Conservation (phyloP, 2,113 vertebrate species). For the Stegostoma tigrinum region DNA sequence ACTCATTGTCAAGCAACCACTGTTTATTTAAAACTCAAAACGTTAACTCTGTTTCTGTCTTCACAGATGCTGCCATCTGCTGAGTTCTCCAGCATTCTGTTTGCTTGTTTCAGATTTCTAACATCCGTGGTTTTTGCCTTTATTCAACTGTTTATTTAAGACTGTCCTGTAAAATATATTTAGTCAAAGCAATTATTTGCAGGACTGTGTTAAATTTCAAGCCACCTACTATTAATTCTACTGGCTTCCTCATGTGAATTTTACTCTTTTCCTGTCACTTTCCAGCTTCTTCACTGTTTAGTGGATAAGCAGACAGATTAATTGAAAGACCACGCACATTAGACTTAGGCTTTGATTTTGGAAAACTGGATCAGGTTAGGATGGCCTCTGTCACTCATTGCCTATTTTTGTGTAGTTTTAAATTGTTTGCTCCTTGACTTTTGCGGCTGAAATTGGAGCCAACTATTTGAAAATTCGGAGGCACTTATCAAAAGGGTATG, state of each 20-base stretch:
- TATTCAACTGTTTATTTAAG: too few species aligned
- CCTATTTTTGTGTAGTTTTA: not conserved
- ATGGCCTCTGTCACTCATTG: not conserved
- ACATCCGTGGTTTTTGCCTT: too few species aligned
- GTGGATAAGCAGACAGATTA: not conserved
- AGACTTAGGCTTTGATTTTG: not conserved
- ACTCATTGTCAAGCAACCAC: not conserved
- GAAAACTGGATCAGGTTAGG: not conserved
- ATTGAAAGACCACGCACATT: not conserved
- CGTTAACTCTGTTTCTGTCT: too few species aligned
- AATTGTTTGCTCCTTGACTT: not conserved
- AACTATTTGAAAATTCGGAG: not conserved
- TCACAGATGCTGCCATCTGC: too few species aligned
- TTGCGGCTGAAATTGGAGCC: not conserved
- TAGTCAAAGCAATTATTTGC: not conserved
- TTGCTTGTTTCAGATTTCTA: too few species aligned
- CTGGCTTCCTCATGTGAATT: not conserved
- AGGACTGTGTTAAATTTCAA: not conserved
- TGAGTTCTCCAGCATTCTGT: too few species aligned
- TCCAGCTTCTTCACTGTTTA: not conserved
- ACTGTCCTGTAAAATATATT: not conserved
- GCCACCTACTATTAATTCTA: not conserved
- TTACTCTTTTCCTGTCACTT: not conserved
- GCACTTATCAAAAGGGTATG: not conserved
- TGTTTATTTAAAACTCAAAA: not conserved